phyloP scores from a whole-genome alignment of 37 sponge, comb jelly and placozoan genomes.

The Cladorhizidae sp. region DNA sequence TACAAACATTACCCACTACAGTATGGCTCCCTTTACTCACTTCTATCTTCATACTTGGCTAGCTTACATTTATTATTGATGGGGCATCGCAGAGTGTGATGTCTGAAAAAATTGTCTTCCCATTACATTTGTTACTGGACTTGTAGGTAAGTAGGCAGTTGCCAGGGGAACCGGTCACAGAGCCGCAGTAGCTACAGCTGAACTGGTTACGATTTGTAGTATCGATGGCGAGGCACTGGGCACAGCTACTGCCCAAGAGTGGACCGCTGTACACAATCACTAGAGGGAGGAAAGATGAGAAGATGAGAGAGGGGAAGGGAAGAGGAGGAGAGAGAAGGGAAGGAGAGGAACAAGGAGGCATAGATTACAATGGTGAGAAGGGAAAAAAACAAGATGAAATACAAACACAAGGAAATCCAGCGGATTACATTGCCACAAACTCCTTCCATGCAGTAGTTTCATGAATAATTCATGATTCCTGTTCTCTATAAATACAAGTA shows the following conservation, averaged over 20 bases:
- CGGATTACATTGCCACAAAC: too few species aligned
- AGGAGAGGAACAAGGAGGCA: too few species aligned
- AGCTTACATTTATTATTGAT: conserved; percentile 1
- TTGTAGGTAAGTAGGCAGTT: not conserved
- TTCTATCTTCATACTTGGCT: not conserved
- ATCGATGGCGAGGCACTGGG: conserved; percentile 70
- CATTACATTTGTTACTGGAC: not conserved
- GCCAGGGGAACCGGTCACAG: not conserved
- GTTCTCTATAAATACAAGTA: too few species aligned
- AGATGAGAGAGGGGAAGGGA: not conserved
- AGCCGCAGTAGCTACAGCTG: conserved; percentile 65
- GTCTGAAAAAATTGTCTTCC: not conserved
- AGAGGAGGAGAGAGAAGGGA: not conserved
- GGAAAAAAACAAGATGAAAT: too few species aligned
- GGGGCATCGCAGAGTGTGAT: conserved; percentile 1
- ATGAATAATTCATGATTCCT: too few species aligned
- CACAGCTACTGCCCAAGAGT: conserved; percentile 75
- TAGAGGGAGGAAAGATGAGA: not conserved
- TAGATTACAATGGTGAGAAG: too few species aligned
- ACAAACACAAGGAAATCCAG: too few species aligned
- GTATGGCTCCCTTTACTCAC: too few species aligned
- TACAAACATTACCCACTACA: too few species aligned
- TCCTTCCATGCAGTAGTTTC: too few species aligned
- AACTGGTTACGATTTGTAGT: conserved; percentile 4
- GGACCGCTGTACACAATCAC: conserved; percentile 80